Conservation (phyloP, 1,140 invertebrate genomes). For the Bathynomus jamesi region DNA sequence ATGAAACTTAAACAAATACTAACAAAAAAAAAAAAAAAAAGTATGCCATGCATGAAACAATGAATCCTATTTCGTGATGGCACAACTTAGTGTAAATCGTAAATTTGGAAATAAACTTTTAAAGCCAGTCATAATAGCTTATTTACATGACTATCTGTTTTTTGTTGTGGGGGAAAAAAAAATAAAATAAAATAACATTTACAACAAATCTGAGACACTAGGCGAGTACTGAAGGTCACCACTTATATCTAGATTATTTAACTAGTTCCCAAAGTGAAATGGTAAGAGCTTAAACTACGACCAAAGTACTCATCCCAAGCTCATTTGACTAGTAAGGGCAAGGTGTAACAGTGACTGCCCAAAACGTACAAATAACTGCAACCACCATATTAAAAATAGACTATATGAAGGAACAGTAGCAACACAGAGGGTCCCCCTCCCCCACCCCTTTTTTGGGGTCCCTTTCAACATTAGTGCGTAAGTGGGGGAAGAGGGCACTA, state of each 20-base stretch:
- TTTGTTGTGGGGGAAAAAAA: not conserved
- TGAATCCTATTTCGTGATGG: too few species aligned
- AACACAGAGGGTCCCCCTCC: not conserved
- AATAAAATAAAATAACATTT: not conserved
- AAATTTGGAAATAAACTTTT: not conserved
- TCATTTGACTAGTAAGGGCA: not conserved
- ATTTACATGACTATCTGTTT: not conserved
- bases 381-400: not conserved
- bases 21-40: not conserved
- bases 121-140: not conserved
- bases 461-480: too few species aligned
- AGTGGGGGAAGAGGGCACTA: too few species aligned
- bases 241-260: not conserved
- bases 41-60: too few species aligned
- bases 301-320: too few species aligned
- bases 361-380: not conserved
- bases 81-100: too few species aligned
- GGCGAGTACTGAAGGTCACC: not conserved
- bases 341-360: not conserved
- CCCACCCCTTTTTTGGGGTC: not conserved
- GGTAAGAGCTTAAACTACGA: too few species aligned
- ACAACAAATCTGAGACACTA: not conserved
- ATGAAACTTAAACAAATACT: not conserved
- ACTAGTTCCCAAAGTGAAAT: too few species aligned
- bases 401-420: not conserved